These are phyloP conservation scores for Tromatobia lineatoria DNA, from an alignment of 2,888 invertebrate genomes.

Conservation along the genomic window DNA sequence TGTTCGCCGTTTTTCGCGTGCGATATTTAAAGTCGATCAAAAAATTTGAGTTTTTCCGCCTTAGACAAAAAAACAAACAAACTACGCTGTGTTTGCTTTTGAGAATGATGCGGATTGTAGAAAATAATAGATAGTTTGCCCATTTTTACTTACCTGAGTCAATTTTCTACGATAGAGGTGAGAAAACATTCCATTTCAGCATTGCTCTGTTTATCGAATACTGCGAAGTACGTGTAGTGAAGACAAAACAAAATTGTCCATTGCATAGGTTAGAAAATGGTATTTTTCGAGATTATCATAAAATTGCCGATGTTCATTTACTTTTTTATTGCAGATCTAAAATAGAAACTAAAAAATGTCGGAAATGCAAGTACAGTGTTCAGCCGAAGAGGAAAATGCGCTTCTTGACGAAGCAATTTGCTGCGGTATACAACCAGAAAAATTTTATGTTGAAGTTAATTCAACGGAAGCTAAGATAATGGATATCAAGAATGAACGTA, in stretches of 20 bases:
- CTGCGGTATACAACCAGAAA: constrained; percentile 58
- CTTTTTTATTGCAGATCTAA: background rate
- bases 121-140: constrained; percentile 16
- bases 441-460: constrained; percentile 37
- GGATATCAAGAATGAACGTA: background rate
- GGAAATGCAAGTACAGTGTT: constrained; percentile 6
- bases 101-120: constrained; percentile 12
- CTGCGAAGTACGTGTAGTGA: background rate
- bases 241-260: background rate
- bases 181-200: background rate
- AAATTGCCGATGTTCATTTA: background rate
- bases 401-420: constrained; percentile 75
- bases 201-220: background rate
- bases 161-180: constrained; percentile 7
- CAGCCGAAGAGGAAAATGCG: constrained; percentile 73
- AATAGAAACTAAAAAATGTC: constrained; percentile 10
- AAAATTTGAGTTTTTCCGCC: background rate
- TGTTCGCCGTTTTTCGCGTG: background rate
- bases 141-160: background rate
- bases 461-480: background rate
- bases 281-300: background rate
- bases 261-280: constrained; percentile 5
- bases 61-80: background rate
- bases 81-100: background rate
- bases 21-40: background rate